Conservation (phyloP, 2,797 vertebrate genomes). For the Scleropages formosus region DNA sequence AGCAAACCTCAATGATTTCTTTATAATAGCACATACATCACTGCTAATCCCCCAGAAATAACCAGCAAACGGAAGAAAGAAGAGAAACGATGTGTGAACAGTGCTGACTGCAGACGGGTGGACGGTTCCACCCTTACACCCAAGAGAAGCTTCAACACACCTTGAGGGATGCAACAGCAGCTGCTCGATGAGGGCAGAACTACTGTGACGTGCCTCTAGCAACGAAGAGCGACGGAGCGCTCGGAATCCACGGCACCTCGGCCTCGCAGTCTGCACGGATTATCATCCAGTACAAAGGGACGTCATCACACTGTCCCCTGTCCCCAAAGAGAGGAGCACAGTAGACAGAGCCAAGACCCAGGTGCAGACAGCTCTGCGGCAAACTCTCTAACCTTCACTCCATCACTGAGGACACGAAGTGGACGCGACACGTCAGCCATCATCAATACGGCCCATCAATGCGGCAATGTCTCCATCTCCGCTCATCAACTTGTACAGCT, state of each 20-base stretch:
- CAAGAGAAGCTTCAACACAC: not conserved
- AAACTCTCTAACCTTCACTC: not conserved
- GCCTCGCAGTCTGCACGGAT: too few species aligned
- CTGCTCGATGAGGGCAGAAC: not conserved
- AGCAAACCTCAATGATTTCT: too few species aligned
- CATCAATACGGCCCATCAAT: too few species aligned
- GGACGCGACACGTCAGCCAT: too few species aligned
- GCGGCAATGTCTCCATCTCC: too few species aligned
- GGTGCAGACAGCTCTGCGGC: not conserved
- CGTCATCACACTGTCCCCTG: not conserved
- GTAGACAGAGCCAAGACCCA: not conserved
- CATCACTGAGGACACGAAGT: too few species aligned
- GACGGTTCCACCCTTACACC: not conserved
- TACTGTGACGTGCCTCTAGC: not conserved
- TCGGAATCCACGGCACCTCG: not conserved
- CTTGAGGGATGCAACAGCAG: not conserved
- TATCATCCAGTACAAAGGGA: not conserved
- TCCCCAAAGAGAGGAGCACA: not conserved
- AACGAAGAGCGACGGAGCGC: too few species aligned
- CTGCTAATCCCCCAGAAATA: not conserved
- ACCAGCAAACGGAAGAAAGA: not conserved
- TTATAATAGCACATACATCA: not conserved
- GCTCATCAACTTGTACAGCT: too few species aligned
- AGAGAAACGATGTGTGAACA: not conserved
- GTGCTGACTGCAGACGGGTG: not conserved